Percentiles rank a stretch among this genome's conserved stretches.
phyloP scores from a whole-genome alignment of 2,888 invertebrate species.

The Scelioninae gen. 2 region DNA sequence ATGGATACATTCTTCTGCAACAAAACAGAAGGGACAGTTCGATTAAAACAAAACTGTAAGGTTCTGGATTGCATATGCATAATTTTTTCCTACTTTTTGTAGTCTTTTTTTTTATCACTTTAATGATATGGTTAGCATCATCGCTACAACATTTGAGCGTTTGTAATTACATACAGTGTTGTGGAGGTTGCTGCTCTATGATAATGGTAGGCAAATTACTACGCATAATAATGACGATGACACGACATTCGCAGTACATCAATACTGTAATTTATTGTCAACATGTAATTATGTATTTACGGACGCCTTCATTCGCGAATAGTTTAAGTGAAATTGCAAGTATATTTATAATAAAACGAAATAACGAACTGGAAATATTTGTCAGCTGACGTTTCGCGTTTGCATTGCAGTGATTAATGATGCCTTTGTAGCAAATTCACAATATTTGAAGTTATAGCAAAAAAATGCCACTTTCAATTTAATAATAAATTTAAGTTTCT shows the following conservation, averaged over 20 bases:
- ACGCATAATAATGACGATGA: slow-evolving; percentile 59
- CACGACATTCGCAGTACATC: slow-evolving; percentile 55
- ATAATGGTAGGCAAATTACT: slow-evolving; percentile 59
- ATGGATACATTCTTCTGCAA: no score
- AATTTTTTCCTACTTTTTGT: slow-evolving; percentile 22
- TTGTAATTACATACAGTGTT: slow-evolving; percentile 52
- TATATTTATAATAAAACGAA: slow-evolving; percentile 27
- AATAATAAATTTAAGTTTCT: no score
- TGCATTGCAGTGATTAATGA: slow-evolving; percentile 4
- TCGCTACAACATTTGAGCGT: slow-evolving; percentile 40
- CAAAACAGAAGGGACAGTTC: slow-evolving; percentile 29
- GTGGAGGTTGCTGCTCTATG: slow-evolving; percentile 55
- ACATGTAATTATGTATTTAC: slow-evolving; percentile 57
- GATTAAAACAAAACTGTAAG: slow-evolving; percentile 19
- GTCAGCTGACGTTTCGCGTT: slow-evolving; percentile 14
- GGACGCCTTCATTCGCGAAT: slow-evolving; percentile 54
- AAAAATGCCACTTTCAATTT: no score
- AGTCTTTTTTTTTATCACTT: slow-evolving; percentile 26
- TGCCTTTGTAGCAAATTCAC: neutral
- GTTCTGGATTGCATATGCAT: slow-evolving; percentile 20
- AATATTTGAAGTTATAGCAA: neutral
- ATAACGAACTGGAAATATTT: slow-evolving; percentile 44
- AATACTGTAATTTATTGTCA: slow-evolving; percentile 58
- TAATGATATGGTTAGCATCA: slow-evolving; percentile 37
- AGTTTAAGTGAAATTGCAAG: slow-evolving; percentile 54